A percentile compares a stretch with the other conserved stretches of the same genome.
These are phyloP conservation scores for Lasioglossum malachurum DNA, from an alignment of 2,888 invertebrate genomes.

Conservation along the genomic window DNA sequence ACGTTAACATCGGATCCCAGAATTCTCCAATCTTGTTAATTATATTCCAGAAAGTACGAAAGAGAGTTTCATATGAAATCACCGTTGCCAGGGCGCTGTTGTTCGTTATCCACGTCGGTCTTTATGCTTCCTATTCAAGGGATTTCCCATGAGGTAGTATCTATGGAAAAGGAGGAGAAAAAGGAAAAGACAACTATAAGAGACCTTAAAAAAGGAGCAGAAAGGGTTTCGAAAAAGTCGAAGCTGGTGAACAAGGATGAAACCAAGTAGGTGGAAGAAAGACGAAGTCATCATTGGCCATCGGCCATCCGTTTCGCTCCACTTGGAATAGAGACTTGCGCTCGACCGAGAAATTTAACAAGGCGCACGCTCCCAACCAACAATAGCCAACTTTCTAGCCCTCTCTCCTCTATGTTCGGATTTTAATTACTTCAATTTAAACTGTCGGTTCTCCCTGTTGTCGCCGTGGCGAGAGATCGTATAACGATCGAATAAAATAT, in stretches of 20 bases:
- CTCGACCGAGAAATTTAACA: slow-evolving; percentile 79
- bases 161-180: background rate
- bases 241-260: slow-evolving; percentile 4
- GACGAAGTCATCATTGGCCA: slow-evolving; percentile 68
- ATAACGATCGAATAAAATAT: background rate
- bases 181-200: slow-evolving; percentile 20
- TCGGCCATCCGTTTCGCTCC: slow-evolving; percentile 76
- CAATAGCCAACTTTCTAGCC: slow-evolving; percentile 71
- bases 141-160: slow-evolving; percentile 66
- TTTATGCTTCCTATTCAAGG: slow-evolving; percentile 55
- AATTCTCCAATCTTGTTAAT: slow-evolving; percentile 29
- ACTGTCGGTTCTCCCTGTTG: slow-evolving; percentile 21
- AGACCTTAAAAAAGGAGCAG: slow-evolving; percentile 44
- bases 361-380: slow-evolving; percentile 72
- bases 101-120: slow-evolving; percentile 44
- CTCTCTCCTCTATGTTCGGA: slow-evolving; percentile 45
- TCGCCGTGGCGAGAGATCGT: background rate
- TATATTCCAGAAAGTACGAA: slow-evolving; percentile 10
- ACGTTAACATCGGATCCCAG: background rate
- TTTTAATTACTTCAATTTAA: slow-evolving; percentile 80
- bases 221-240: slow-evolving; percentile 39
- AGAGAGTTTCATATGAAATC: slow-evolving; percentile 18
- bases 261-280: slow-evolving; percentile 43
- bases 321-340: slow-evolving; percentile 74
- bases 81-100: slow-evolving; percentile 24